A percentile compares a stretch with the other conserved stretches of the same genome.
Evolutionary conservation across 1,140 invertebrate genomes (phyloP).

Genomic region (Palaemon carinicauda): DNA sequence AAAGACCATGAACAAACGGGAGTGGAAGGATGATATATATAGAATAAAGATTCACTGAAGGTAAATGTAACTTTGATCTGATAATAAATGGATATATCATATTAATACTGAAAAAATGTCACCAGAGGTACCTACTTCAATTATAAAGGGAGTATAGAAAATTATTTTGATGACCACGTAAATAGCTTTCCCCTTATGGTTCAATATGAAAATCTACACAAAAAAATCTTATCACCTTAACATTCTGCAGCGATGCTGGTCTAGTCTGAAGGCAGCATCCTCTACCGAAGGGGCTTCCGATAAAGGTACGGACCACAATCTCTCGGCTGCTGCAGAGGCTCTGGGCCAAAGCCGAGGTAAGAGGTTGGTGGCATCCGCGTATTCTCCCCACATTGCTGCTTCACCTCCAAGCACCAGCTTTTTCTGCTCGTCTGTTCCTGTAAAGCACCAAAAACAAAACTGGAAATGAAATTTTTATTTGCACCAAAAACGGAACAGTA

Average conservation of each 20-base stretch:
- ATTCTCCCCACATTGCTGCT: constrained; percentile 91
- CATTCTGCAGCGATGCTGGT: constrained; percentile 49
- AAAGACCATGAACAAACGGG: too few relatives aligned
- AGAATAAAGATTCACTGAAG: too few relatives aligned
- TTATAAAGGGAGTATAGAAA: neutral
- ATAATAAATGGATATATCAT: neutral
- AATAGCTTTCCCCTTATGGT: neutral
- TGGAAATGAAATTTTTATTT: neutral
- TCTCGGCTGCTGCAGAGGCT: constrained; percentile 83
- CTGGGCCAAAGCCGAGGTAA: constrained; percentile 78
- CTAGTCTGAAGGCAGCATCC: constrained; percentile 29
- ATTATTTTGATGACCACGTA: neutral
- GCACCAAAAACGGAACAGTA: too few relatives aligned
- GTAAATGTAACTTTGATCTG: too few relatives aligned
- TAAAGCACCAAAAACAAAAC: neutral
- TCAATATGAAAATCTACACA: neutral
- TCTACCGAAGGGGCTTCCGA: constrained; percentile 32
- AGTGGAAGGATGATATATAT: too few relatives aligned
- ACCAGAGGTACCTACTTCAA: neutral
- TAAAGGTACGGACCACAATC: constrained; percentile 73
- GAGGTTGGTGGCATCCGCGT: constrained; percentile 75
- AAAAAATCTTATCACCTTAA: neutral
- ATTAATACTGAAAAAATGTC: neutral
- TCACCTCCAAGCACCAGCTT: constrained; percentile 78
- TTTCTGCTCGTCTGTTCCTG: constrained; percentile 59